A percentile compares a stretch with the other conserved stretches of the same genome.
Conservation (phyloP, 2,113 vertebrate species). For the Globicephala melas region DNA sequence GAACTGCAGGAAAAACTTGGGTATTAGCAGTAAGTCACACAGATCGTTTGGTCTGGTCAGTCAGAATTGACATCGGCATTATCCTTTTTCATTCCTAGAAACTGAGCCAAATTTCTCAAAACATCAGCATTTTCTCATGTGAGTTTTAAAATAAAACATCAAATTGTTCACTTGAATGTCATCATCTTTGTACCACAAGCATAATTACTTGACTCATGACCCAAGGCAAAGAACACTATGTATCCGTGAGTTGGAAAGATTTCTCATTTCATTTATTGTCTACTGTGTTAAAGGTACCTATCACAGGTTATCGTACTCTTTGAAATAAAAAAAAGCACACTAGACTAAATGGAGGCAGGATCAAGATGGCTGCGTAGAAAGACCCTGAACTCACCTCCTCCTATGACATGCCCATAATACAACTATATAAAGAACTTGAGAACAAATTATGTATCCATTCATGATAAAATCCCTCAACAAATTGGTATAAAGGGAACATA, state of each 20-base stretch:
- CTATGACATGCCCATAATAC: background rate
- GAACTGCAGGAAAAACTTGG: background rate
- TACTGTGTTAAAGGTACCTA: background rate
- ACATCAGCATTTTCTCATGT: background rate
- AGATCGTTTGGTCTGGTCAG: background rate
- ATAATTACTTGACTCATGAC: background rate
- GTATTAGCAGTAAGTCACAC: background rate
- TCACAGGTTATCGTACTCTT: background rate
- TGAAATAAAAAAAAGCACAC: background rate
- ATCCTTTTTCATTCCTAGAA: background rate
- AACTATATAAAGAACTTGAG: background rate
- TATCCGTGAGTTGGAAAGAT: background rate
- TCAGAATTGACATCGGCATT: background rate
- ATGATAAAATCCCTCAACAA: background rate
- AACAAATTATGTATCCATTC: background rate
- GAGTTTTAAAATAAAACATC: background rate
- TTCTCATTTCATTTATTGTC: background rate
- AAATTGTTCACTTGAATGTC: background rate
- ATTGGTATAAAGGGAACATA: background rate
- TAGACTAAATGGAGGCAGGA: background rate
- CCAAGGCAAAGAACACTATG: background rate
- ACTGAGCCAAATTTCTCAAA: background rate
- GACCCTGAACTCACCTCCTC: background rate
- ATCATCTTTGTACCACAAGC: background rate
- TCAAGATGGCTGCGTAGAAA: background rate